These are phyloP conservation scores for Diuraphis noxia DNA, from an alignment of 1,140 invertebrate species.

Conservation along the genomic window DNA sequence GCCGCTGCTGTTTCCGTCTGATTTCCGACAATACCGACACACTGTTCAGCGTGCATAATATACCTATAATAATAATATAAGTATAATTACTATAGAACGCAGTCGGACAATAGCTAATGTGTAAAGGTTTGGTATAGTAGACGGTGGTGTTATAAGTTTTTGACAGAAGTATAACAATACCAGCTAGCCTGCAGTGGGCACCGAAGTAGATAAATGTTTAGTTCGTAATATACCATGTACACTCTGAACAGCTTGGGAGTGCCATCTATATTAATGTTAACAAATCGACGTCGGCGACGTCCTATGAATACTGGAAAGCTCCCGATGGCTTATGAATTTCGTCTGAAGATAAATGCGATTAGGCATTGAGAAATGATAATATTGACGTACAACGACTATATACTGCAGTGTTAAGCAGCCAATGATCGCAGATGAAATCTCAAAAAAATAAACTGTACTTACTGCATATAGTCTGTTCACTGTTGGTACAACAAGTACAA, in stretches of 20 bases:
- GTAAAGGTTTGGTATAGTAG: not conserved
- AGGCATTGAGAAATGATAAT: not conserved
- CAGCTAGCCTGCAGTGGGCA: not conserved
- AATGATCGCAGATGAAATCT: not conserved
- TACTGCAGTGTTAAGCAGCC: not conserved
- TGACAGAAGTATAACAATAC: not conserved
- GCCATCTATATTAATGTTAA: not conserved
- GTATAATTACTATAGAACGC: not conserved
- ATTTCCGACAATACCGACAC: not conserved
- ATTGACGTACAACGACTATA: too few species aligned
- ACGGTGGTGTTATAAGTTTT: not conserved
- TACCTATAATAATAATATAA: not conserved
- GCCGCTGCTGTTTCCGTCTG: not conserved
- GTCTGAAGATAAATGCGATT: not conserved
- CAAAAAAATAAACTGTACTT: not conserved
- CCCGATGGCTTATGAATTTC: not conserved
- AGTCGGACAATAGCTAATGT: not conserved
- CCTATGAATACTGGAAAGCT: not conserved
- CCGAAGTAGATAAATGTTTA: not conserved
- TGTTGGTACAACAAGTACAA: not conserved
- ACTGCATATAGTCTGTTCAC: too few species aligned
- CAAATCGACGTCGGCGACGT: not conserved
- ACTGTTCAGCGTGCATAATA: not conserved
- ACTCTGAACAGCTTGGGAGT: not conserved
- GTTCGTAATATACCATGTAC: too few species aligned